Base-by-base conservation (phyloP, 2,113 vertebrate species). In the Ivindomyrus marchei region DNA sequence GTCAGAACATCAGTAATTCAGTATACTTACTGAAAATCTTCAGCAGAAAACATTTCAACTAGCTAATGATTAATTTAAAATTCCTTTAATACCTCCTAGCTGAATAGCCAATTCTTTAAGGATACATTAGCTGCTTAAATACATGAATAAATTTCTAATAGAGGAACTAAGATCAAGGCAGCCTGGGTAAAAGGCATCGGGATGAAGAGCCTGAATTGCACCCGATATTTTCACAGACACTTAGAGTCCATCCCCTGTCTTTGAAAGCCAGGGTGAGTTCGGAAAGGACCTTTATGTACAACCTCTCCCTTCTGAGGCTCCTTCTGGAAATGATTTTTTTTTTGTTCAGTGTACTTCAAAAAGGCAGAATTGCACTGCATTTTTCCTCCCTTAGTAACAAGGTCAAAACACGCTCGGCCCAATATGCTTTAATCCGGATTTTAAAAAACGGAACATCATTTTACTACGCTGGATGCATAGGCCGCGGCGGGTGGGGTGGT, bases 41-140 rank as follows among this genome's bases (percentile, higher is more conserved):
- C 93, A 92, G 94, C 94, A 93, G 31, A 53, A 95, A 95, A 95
- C 94, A 96, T 96, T 94, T 95, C 94, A 86, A 94, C 94, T 95
- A 95, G 94, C 95, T 96, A 96, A 96, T 96, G 95, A 96, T 94
- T 96, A 95, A 95, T 95, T 95, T 94, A 94, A 95, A 94, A 96
- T 96, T 96, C 95, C 94, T 96, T 96, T 96, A 95, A 96, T 96
- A 96, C 95, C 94, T 96, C 94, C 94, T 96, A 96, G 95, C 95
- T 94, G 95, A 96, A 96, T 96, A 96, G 95, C 95, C 95, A 95
- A 95, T 96, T 96, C 94, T 94, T 95, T 95, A 95, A 96, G 93
- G 94, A 94, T 95, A 95, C 95, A 95, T 96, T 96, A 96, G 95
- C 94, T 93, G 95, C 95, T 96, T 96, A 96, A 96, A 96, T 95